Percentiles rank a stretch among this genome's conserved stretches.
phyloP scores from a whole-genome alignment of 2,888 invertebrate species.

The Pseudococcus viburni region DNA sequence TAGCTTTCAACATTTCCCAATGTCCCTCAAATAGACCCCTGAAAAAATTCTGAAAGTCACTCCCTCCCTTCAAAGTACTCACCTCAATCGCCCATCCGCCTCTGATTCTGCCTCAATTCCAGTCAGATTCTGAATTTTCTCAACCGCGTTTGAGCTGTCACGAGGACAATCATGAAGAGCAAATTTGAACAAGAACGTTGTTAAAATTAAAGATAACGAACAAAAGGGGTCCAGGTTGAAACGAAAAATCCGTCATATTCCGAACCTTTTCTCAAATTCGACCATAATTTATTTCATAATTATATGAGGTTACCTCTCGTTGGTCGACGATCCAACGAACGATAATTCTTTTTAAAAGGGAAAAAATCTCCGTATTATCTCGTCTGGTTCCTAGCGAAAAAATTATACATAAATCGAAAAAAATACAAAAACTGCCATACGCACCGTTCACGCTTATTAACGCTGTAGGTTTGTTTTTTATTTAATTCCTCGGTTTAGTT shows the following conservation, averaged over 20 bases:
- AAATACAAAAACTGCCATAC: conserved; percentile 31
- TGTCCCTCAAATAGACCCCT: too few relatives aligned
- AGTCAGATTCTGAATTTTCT: background rate
- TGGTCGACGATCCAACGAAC: background rate
- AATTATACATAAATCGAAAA: background rate
- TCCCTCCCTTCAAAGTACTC: too few relatives aligned
- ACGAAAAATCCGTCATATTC: conserved; percentile 27
- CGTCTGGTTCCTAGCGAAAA: conserved; percentile 20
- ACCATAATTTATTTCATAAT: background rate
- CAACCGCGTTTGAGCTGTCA: background rate
- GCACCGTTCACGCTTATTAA: conserved; percentile 51
- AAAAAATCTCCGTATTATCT: conserved; percentile 23
- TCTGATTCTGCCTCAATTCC: too few relatives aligned
- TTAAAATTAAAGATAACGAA: background rate
- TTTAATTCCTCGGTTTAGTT: conserved; percentile 24
- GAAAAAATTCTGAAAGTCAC: too few relatives aligned
- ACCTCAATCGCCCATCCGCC: too few relatives aligned
- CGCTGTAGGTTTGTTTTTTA: conserved; percentile 14
- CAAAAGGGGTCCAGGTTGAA: background rate
- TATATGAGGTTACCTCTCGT: conserved; percentile 3
- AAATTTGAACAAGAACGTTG: conserved; percentile 19
- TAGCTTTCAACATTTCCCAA: too few relatives aligned
- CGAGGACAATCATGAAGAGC: background rate
- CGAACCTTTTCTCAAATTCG: background rate
- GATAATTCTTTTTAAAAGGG: background rate